phyloP scores from a whole-genome alignment of 2,888 invertebrate species.

The Apodemia mormo region DNA sequence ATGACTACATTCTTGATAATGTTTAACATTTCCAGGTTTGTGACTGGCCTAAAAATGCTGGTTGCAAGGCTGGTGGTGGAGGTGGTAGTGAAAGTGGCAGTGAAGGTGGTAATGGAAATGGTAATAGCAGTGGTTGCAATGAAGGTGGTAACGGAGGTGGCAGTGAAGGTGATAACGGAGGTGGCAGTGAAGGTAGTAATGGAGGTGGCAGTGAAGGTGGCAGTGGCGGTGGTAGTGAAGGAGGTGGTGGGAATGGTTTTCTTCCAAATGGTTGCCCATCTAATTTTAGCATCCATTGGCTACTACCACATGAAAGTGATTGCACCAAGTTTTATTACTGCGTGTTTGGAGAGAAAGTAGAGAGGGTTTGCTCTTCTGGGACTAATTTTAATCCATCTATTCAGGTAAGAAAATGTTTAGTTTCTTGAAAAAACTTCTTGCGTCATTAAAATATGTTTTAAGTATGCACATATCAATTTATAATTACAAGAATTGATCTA shows the following conservation, averaged over 20 bases:
- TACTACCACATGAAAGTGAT: conserved; percentile 61
- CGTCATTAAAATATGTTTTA: no score
- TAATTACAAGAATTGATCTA: no score
- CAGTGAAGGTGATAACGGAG: not conserved
- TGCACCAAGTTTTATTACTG: conserved; percentile 70
- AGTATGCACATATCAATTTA: no score
- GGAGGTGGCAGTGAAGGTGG: not conserved
- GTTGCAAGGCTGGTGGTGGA: not conserved
- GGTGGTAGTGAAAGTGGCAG: not conserved
- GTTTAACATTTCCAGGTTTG: not conserved
- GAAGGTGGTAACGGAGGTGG: not conserved
- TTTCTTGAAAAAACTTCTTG: no score
- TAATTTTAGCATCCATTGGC: conserved; percentile 37
- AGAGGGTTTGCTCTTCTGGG: not conserved
- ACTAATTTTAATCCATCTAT: not conserved
- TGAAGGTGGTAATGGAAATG: not conserved
- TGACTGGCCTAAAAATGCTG: not conserved
- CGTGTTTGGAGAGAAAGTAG: not conserved
- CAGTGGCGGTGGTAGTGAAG: no score
- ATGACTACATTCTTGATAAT: not conserved
- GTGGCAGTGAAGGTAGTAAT: not conserved
- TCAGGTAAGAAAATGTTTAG: not conserved
- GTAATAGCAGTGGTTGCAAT: not conserved
- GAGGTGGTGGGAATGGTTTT: not conserved
- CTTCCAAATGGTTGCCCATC: not conserved